These are phyloP conservation scores for Melanerpes formicivorus DNA, from an alignment of 2,113 vertebrate genomes.

Conservation along the genomic window DNA sequence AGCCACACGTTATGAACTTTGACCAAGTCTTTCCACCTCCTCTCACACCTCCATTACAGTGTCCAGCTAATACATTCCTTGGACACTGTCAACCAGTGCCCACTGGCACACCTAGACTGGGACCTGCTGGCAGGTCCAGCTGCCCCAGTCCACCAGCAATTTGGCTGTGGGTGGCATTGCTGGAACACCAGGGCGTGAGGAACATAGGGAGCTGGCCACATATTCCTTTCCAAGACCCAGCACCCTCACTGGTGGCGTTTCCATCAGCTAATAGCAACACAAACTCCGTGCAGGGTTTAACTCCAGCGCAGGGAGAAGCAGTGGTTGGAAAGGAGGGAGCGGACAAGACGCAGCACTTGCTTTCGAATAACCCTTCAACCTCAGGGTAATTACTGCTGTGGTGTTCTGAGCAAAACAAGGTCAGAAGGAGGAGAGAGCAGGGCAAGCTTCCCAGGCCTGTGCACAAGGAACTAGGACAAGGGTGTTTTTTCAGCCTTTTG, in stretches of 20 bases:
- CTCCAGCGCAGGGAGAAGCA: not conserved
- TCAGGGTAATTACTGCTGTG: constrained; percentile 59
- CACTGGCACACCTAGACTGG: not conserved
- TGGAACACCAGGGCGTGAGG: not conserved
- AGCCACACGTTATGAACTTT: not conserved
- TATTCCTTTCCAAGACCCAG: not conserved
- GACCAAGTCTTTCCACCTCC: not conserved
- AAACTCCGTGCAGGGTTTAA: not conserved
- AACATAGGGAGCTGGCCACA: not conserved
- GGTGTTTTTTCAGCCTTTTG: not conserved
- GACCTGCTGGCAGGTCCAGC: not conserved
- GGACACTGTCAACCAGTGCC: not conserved
- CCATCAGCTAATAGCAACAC: not conserved
- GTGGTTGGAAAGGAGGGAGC: not conserved
- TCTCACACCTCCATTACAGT: not conserved
- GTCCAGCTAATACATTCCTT: not conserved
- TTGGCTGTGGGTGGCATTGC: not conserved
- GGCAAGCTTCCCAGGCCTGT: constrained; percentile 50
- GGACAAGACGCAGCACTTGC: not conserved
- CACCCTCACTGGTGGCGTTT: not conserved
- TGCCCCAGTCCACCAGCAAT: fast-evolving
- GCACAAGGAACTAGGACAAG: constrained; percentile 47
- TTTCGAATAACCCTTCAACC: constrained; percentile 60
- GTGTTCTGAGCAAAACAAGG: constrained; percentile 34
- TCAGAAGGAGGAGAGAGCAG: not conserved